Base-by-base conservation (phyloP, 2,888 invertebrate species). In the Ametastegia equiseti region DNA sequence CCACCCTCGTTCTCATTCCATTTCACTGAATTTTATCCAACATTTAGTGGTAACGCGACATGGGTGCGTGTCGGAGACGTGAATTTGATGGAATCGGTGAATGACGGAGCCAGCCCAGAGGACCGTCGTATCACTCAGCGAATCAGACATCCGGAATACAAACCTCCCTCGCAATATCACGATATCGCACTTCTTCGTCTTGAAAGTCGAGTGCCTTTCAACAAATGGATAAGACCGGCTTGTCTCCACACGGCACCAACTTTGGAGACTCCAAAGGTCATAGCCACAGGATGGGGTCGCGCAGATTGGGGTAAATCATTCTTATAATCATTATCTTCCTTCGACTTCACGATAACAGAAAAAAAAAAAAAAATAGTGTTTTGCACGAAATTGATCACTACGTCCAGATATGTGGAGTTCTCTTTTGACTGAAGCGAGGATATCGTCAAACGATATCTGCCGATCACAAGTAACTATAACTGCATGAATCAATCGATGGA, bases 181-280 rank as follows among this genome's bases (percentile, higher is more conserved):
- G 94, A 94, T 82, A 93, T 94, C 60, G 94, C 93, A 6, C 88
- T 94, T 1, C 81, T 94, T 0, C 89, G 91, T 85, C 84, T 94
- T 45, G 91, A 92, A 42, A 84, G 85, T 2, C 83, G 85, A 1
- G 92, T 92, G 0, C 75, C 65, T 6, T 92, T 93, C 81, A 87
- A 91, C 42, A 89, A 88, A 0, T 92, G 87, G 83, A 89, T 90
- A 1, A 89, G 92, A 80, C 94, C 94, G 0, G 92, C 93, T 19
- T 94, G 94, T 86, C 85, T 93, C 19, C 86, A 89, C 45, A 83
- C 88, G 3, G 3, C 19, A 5, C 85, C 87, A 0, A 42, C 65
- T 1, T 82, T 83, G 3, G 85, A 84, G 39, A 19, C 0, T 15
- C 73, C 5, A 84, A 87, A 87, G 67, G 90, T 91, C 1, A 87